A percentile compares a stretch with the other conserved stretches of the same genome.
Evolutionary conservation across 2,797 vertebrate genomes (phyloP).

Genomic region (Chelidonichthys spinosus): DNA sequence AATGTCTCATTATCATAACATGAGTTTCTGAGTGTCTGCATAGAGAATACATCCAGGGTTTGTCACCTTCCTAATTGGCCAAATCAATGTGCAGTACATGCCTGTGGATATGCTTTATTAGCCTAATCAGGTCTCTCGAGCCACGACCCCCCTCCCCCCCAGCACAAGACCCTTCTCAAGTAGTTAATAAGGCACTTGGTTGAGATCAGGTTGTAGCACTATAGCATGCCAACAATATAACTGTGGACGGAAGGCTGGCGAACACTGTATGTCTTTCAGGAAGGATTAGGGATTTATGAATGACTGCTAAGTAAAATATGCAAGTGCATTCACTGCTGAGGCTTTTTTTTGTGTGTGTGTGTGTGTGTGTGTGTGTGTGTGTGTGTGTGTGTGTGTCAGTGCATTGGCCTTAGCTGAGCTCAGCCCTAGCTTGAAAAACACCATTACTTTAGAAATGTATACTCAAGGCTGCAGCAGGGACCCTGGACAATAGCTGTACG

Average conservation of each 20-base stretch:
- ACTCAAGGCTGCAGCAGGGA: conserved; percentile 47
- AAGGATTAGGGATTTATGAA: conserved; percentile 60
- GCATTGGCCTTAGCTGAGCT: conserved; percentile 32
- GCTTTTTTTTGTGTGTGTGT: conserved; percentile 31
- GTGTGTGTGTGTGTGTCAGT: not conserved
- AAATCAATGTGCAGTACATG: conserved; percentile 77
- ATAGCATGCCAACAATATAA: conserved; percentile 64
- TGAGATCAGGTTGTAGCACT: conserved; percentile 60
- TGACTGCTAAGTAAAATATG: conserved; percentile 62
- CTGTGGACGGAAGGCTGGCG: conserved; percentile 37
- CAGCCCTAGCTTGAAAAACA: conserved; percentile 40
- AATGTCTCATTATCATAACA: conserved; percentile 64
- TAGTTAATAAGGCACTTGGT: conserved; percentile 75
- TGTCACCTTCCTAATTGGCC: conserved; percentile 81
- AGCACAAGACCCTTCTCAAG: conserved; percentile 68
- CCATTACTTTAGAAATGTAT: conserved; percentile 52
- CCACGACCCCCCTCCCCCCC: conserved; percentile 43
- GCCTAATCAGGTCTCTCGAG: conserved; percentile 79
- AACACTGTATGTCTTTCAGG: conserved; percentile 54
- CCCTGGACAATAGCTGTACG: conserved; percentile 44
- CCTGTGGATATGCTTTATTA: conserved; percentile 78
- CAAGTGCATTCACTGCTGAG: conserved; percentile 53
- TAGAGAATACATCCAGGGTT: conserved; percentile 70
- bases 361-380: conserved; percentile 23
- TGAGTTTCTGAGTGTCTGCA: conserved; percentile 66